Base-by-base conservation (phyloP, 23 tunicate genomes). In the Trididemnum clinides region DNA sequence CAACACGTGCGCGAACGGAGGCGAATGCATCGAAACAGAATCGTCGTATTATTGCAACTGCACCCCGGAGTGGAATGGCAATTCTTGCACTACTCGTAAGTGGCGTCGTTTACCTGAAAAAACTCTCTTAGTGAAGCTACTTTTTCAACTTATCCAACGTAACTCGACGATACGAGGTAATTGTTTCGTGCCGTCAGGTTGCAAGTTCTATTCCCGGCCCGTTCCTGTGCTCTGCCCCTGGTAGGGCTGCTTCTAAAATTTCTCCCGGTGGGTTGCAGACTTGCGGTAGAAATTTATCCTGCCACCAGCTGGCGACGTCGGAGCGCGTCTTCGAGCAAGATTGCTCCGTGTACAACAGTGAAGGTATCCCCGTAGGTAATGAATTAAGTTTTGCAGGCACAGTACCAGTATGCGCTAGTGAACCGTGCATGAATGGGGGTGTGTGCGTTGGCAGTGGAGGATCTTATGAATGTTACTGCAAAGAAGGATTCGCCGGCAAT, bases 381-480 rank as follows among this genome's bases (percentile, higher is more conserved):
- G n/a, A n/a, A n/a, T n/a, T n/a, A n/a, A n/a, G n/a, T n/a, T 10
- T 44, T 15, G 15, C 86, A 94, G 98, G 89, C 20, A 34, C 73
- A 28, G 78, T 50, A 1, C 49, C 83, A 25, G 49, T 59, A 19
- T 94, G 98, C 70, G 69, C 39, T 2, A 50, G 65, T 38, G 15
- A 73, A 0, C 98, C 98, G 0, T 94, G 98, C 50, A 29, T 72
- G 77, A 94, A 94, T 65, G 90, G 87, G 2, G 98, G 90, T 4
- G 82, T 89, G 18, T 94, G 98, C 82, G 88, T 94, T 18, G 90
- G 88, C 4, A 85, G 81, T 12, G 98, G 94, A 0, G 88, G 86
- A 31, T 32, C 77, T 2, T 80, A 71, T 28, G 51, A 64, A 7
- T 94, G 98, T 59, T 89, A 63, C 73, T 94, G 98, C 63, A 70